Evolutionary conservation across 2,113 vertebrate genomes (phyloP), one percentile per base, ranked within the genome.

Genomic region (Colistium nudipinnis): DNA sequence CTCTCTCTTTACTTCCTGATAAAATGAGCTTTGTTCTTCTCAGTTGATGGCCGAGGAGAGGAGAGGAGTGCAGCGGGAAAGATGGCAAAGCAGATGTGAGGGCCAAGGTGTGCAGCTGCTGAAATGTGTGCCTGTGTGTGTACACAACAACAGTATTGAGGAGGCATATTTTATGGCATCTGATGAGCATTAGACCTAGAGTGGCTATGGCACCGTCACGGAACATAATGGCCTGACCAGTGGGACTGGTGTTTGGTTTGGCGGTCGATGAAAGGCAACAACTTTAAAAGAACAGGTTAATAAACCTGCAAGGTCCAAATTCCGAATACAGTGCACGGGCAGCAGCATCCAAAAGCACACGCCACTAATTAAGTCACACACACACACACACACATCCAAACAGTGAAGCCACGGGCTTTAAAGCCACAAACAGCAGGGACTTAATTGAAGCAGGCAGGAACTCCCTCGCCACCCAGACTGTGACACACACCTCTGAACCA

Each of bases 381-480:
- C 64, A 65, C 56, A 49, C 39, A n/a, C 28, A 74, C 71, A 70
- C 69, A 70, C 85, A 70, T 62, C 68, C 84, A 76, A 86, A 88
- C 83, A 85, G 78, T 73, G 65, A 52, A 84, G 76, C 85, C 74
- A 70, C 85, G 75, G 67, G 87, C 81, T 73, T 57, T 78, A 80
- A 86, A 86, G 56, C 79, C 76, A 83, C 85, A 87, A 89, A 83
- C 91, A 92, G 91, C 89, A 71, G 87, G 93, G 76, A 82, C 62
- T 78, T 93, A 92, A 93, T 92, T 90, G 90, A 83, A 85, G 82
- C 82, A 83, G 80, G 87, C 87, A 85, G 88, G 84, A 74, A 80
- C 59, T 36, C 73, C 57, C 52, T 69, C 10, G 27, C 74, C 56
- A 62, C 78, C 12, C 60, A 75, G 75, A 70, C 53, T 36, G 74